phyloP scores from a whole-genome alignment of 2,113 vertebrate species.

The Myotis davidii region DNA sequence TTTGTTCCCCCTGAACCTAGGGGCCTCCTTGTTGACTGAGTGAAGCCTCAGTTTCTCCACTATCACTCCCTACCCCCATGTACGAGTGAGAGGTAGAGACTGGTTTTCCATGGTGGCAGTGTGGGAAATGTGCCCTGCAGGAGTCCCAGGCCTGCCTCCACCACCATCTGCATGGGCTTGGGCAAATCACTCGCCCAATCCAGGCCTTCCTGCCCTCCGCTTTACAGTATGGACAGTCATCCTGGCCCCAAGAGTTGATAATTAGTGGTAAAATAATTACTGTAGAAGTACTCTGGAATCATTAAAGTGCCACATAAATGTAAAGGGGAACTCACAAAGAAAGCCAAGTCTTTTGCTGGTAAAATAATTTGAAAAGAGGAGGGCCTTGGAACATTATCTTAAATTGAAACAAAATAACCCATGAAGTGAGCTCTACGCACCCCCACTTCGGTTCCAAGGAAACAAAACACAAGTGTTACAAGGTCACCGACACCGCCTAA shows the following conservation, averaged over 20 bases:
- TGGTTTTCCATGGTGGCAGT: neutral
- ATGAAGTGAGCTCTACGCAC: conserved; percentile 31
- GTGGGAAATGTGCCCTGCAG: neutral
- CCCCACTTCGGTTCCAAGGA: conserved; percentile 8
- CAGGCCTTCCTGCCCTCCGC: neutral
- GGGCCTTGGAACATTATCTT: neutral
- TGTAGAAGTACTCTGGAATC: neutral
- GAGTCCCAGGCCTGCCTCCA: neutral
- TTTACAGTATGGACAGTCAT: neutral
- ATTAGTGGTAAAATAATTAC: neutral
- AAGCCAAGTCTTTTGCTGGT: neutral
- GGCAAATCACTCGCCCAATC: neutral
- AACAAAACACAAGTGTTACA: conserved; percentile 37
- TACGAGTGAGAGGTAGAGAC: neutral
- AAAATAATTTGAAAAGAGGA: conserved; percentile 44
- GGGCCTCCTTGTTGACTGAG: neutral
- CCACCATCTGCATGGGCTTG: neutral
- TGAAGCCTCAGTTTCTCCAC: neutral
- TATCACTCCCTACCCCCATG: too few species aligned
- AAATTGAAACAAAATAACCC: neutral
- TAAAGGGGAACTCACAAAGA: neutral
- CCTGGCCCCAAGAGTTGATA: neutral
- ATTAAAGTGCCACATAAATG: neutral
- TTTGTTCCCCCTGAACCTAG: neutral
- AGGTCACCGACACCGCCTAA: neutral